These are phyloP conservation scores for Deroplatys truncata DNA, from an alignment of 2,888 invertebrate species.

Conservation along the genomic window DNA sequence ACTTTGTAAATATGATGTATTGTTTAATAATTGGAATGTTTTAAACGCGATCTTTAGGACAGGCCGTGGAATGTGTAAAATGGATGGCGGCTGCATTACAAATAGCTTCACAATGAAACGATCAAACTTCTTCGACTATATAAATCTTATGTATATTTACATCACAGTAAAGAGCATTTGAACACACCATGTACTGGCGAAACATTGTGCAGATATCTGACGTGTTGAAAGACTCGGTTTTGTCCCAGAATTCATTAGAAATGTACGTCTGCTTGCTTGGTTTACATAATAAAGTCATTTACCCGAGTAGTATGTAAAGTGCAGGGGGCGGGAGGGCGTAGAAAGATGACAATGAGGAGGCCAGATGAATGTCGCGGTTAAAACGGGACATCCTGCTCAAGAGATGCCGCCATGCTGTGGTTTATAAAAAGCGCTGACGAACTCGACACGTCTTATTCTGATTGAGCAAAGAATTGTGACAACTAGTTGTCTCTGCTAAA, in stretches of 20 bases:
- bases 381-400: not conserved
- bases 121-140: too few species aligned
- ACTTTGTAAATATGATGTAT: too few species aligned
- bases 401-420: not conserved
- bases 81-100: too few species aligned
- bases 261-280: not conserved
- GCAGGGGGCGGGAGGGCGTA: not conserved
- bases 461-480: not conserved
- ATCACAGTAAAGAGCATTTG: too few species aligned
- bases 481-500: too few species aligned
- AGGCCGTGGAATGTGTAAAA: too few species aligned
- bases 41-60: too few species aligned
- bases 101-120: too few species aligned
- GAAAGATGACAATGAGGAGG: not conserved
- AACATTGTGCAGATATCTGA: too few species aligned
- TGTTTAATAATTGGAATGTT: too few species aligned
- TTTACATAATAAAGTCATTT: not conserved
- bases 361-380: not conserved
- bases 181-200: too few species aligned
- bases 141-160: too few species aligned
- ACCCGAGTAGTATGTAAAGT: not conserved
- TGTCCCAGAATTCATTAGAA: not conserved
- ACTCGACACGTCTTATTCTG: not conserved
- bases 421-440: not conserved
- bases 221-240: not conserved